These are phyloP conservation scores for Phodopus roborovskii DNA, from an alignment of 2,113 vertebrate genomes.

Conservation along the genomic window DNA sequence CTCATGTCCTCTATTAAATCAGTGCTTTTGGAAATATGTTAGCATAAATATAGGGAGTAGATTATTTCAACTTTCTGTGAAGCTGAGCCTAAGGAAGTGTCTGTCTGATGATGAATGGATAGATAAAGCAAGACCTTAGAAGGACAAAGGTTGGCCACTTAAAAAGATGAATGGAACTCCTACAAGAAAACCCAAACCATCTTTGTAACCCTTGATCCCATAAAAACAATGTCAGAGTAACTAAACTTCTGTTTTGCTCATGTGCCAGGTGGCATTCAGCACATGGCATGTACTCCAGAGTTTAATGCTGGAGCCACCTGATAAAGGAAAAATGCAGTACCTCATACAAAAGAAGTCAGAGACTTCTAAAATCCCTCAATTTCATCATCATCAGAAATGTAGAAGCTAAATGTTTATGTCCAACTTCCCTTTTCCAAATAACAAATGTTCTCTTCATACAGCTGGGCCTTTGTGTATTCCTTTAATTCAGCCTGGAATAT, in stretches of 20 bases:
- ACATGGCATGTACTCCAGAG: background rate
- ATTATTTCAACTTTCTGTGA: background rate
- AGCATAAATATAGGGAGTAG: background rate
- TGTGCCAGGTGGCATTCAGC: background rate
- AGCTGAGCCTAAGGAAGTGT: background rate
- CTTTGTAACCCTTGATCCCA: background rate
- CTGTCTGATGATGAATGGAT: background rate
- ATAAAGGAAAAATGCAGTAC: background rate
- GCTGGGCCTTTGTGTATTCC: background rate
- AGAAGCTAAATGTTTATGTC: background rate
- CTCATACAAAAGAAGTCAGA: background rate
- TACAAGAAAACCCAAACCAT: background rate
- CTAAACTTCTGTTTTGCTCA: background rate
- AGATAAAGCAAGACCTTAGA: background rate
- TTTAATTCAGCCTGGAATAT: background rate
- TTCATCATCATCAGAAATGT: background rate
- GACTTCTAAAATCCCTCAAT: background rate
- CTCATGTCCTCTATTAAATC: background rate
- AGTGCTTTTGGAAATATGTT: background rate
- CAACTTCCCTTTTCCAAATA: background rate
- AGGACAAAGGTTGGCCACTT: background rate
- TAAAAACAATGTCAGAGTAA: background rate
- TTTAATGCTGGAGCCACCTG: background rate
- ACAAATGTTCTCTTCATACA: background rate
- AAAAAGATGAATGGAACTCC: background rate